Evolutionary conservation across 2,113 vertebrate genomes (phyloP), one percentile per base, ranked within the genome.

Genomic region (Nothocercus julius): DNA sequence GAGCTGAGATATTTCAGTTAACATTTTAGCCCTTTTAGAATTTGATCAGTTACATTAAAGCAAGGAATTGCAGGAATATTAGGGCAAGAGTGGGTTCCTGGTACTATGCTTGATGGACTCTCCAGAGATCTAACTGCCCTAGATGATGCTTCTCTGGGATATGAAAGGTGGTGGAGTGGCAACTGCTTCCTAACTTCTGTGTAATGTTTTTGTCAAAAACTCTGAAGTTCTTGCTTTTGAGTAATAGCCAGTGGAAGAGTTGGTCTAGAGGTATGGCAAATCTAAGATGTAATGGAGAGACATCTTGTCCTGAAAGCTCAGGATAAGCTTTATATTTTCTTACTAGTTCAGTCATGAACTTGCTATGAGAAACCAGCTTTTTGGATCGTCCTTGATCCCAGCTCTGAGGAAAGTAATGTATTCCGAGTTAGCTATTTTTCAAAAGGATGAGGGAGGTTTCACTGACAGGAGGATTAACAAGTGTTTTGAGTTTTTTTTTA

Each of bases 161-260:
- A 58, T 56, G 38, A 2, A 7, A 22, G 5, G 28, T 19, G 13
- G 16, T 44, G 13, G 18, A n/a, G 13, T 0, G 0, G 14, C 22
- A 63, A 44, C 13, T 16, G 44, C 15, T 45, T 36, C 16, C 79
- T 58, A 32, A 16, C 28, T 58, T 58, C 22, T 40, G 24, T 68
- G 3, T 5, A 27, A 22, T 28, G 15, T 58, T 58, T 58, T 68
- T 8, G 1, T 64, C 42, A 58, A 11, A 73, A 56, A 32, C 10
- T 45, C 16, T 25, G 20, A 8, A 34, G 6, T 30, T 49, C 21
- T 61, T 73, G 3, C 47, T 90, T 42, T 62, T 73, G 11, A 45
- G 15, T 63, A 27, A 82, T 49, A 78, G 7, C 2, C 25, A 36
- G 28, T 11, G 13, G 28, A 34, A 72, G 11, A 5, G 24, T 30